phyloP scores from a whole-genome alignment of 2,888 invertebrate genomes.

The Gryllus longicercus region DNA sequence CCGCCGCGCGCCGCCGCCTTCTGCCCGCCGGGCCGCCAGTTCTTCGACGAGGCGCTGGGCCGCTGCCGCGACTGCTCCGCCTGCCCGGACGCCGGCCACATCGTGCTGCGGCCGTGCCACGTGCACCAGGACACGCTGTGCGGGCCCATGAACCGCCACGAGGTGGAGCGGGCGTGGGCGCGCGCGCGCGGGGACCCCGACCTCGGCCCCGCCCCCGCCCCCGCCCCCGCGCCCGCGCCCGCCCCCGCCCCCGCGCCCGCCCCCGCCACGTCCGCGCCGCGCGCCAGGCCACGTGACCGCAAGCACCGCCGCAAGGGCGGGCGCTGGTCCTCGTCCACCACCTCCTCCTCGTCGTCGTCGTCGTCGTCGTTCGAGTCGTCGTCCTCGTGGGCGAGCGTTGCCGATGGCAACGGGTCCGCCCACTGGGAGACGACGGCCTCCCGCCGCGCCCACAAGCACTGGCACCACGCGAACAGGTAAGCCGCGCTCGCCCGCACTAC shows the following conservation, averaged over 20 bases:
- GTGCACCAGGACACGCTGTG: slow-evolving; percentile 72
- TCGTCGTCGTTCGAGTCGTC: background rate
- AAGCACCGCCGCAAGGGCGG: background rate
- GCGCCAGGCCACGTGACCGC: slow-evolving; percentile 50
- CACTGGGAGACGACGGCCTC: background rate
- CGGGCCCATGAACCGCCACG: slow-evolving; percentile 63
- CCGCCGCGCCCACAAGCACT: background rate
- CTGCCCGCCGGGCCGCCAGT: slow-evolving; percentile 56
- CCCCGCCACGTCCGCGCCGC: slow-evolving; percentile 38
- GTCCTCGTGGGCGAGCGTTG: slow-evolving; percentile 20
- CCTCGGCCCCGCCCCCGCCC: background rate
- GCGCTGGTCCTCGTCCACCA: background rate
- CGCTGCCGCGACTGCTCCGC: slow-evolving; percentile 67
- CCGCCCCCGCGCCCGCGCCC: background rate
- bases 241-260: background rate
- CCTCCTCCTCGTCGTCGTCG: background rate
- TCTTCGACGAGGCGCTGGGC: slow-evolving; percentile 65
- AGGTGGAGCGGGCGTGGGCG: slow-evolving; percentile 58
- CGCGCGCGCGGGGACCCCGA: background rate
- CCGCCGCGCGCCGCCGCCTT: slow-evolving; percentile 26
- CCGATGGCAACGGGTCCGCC: slow-evolving; percentile 37
- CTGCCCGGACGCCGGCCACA: slow-evolving; percentile 55
- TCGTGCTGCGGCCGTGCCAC: slow-evolving; percentile 70
- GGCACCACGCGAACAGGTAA: background rate
- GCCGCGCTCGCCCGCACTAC: background rate